Base-by-base conservation (phyloP, 2,888 invertebrate species). In the Kuschelorhynchus macadamiae region DNA sequence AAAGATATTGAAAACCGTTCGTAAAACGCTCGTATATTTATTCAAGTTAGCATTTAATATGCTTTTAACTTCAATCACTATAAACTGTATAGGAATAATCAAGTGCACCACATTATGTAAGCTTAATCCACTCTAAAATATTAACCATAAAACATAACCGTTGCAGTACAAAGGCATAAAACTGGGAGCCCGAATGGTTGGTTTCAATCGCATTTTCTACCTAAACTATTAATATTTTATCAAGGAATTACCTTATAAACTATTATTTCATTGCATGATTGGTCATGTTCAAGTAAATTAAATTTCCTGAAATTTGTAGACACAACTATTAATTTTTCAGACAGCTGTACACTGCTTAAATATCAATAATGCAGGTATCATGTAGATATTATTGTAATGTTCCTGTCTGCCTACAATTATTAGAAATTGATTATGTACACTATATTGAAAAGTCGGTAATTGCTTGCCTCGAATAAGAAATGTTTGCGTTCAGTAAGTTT, bases 241-340 rank as follows among this genome's bases (percentile, higher is more conserved):
- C 72, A 66, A 61, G 70, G 71, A 71, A 75, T 73, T 74, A 71
- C 71, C 67, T 73, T 60, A 32, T 18, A 50, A 61, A 61, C 42
- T 42, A 61, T 76, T 65, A 73, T 73, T 73, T 74, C 67, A 72
- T 72, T 65, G 75, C 75, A 75, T 73, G 75, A 72, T 73, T 72
- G 72, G 71, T 71, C 70, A 70, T 70, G 72, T 71, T 67, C 70
- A 69, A 71, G 71, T 72, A 75, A 76, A 74, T 74, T 76, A 75
- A 75, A 76, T 76, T 74, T 72, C 67, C 72, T 60, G 71, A 71
- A 74, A 74, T 47, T 63, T 55, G 36, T 61, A 47, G 59, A 49
- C 32, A 39, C 49, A 60, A 49, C 41, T 47, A 61, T 50, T 49
- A 61, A 61, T 50, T 61, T 61, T 61, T 50, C 21, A 61, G 36